Conservation (phyloP, 2,888 invertebrate species). For the Boloria euphrosyne region DNA sequence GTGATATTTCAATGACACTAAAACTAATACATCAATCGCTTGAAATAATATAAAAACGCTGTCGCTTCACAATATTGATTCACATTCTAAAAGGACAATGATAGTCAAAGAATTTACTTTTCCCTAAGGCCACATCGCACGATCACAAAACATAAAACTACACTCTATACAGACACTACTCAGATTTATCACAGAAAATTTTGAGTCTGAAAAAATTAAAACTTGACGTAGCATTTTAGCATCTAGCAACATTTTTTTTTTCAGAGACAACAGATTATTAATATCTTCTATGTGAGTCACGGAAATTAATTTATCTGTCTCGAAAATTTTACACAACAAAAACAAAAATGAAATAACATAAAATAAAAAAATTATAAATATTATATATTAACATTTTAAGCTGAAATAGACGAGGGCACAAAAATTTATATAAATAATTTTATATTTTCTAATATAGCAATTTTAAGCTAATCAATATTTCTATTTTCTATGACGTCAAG, state of each 20-base stretch:
- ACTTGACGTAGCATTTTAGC: conserved; percentile 28
- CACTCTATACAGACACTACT: conserved; percentile 32
- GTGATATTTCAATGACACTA: conserved; percentile 76
- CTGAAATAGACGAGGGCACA: background rate
- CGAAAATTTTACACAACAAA: background rate
- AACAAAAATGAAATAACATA: background rate
- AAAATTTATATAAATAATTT: background rate
- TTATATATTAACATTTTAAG: background rate
- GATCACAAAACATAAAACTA: conserved; percentile 63
- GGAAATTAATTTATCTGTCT: background rate
- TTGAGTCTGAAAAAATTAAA: conserved; percentile 39
- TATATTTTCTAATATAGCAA: background rate
- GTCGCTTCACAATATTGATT: conserved; percentile 62
- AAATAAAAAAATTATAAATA: background rate
- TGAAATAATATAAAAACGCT: conserved; percentile 62
- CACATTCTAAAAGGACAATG: conserved; percentile 69
- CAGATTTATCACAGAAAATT: conserved; percentile 61
- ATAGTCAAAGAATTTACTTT: conserved; percentile 52
- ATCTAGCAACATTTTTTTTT: conserved; percentile 29
- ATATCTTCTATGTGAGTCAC: background rate
- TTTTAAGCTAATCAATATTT: conserved; percentile 40
- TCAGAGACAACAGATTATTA: conserved; percentile 17
- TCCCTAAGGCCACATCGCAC: conserved; percentile 69
- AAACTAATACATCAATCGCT: conserved; percentile 64
- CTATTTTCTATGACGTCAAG: conserved; percentile 48